Base-by-base conservation (phyloP, 1,140 invertebrate genomes). In the Semibalanus balanoides region DNA sequence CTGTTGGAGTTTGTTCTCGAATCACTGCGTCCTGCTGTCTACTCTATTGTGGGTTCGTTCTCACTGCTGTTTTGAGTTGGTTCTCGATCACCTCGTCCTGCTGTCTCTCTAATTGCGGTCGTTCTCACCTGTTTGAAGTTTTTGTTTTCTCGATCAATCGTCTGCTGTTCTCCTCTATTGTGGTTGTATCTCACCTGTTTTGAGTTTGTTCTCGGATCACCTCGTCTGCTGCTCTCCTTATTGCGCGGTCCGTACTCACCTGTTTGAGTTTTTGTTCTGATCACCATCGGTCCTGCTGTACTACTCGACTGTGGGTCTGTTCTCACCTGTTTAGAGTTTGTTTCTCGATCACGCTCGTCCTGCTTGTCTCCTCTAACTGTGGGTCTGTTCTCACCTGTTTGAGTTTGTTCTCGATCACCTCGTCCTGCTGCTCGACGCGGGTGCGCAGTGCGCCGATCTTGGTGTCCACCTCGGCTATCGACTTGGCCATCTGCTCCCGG, bases 381-480 rank as follows among this genome's bases (percentile, higher is more conserved):
- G 35, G 5, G 5, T 17, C 17, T 17, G 29, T 17, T 17, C 72
- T 73, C 75, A 76, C 75, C 70, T 51, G 31, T 69, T 28, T 71
- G n/a, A 71, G 75, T 28, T 74, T 74, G 17, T 31, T 27, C 74
- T 76, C 31, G 74, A 75, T 64, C 3, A 75, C 76, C 30, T 75
- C 30, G 22, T 77, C 76, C 31, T 79, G 76, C 27, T 77, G 77
- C 1, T 74, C 69, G 29, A 79, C 29, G 72, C 79, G 74, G 19
- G 73, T 77, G 40, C 79, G 75, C 29, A 79, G 51, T 5, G n/a
- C 40, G n/a, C 31, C 70, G 28, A 79, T 74, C 0, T 76, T 69
- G 22, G 73, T 29, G 40, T 79, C 78, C 7, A 79, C 11, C 30
- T 27, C 28, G 9, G 31, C 76, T 11, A 78, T 27, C 43, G 76